These are phyloP conservation scores for Phanerotoma sp. DNA, from an alignment of 2,888 invertebrate genomes.

Conservation along the genomic window DNA sequence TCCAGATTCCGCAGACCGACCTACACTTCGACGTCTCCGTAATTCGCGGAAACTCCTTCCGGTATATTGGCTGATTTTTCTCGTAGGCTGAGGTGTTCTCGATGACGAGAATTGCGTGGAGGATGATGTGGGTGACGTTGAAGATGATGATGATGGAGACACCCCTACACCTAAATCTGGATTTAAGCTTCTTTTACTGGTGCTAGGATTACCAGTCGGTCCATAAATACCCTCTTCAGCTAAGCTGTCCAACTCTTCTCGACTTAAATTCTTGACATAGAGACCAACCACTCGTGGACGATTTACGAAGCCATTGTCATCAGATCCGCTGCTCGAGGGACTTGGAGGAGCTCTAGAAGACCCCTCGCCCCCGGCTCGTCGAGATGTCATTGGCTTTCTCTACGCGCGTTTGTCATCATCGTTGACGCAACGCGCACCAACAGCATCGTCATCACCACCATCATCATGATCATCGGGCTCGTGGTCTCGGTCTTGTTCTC, in stretches of 20 bases:
- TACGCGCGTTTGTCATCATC: neutral
- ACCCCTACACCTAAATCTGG: conserved; percentile 24
- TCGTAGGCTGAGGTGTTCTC: conserved; percentile 44
- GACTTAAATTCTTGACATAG: conserved; percentile 45
- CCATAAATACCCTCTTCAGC: conserved; percentile 45
- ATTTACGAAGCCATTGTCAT: conserved; percentile 52
- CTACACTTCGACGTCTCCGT: conserved; percentile 10
- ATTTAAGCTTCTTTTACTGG: conserved; percentile 39
- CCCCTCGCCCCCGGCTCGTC: conserved; percentile 53
- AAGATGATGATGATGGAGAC: conserved; percentile 11
- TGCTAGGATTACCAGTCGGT: conserved; percentile 41
- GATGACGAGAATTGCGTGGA: conserved; percentile 27
- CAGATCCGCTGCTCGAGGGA: conserved; percentile 53
- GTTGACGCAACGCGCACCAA: conserved; percentile 18
- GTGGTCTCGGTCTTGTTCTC: neutral
- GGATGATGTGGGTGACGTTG: conserved; percentile 12
- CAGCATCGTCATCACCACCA: conserved; percentile 1
- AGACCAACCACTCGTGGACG: conserved; percentile 48
- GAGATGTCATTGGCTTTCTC: conserved; percentile 53
- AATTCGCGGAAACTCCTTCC: conserved; percentile 10
- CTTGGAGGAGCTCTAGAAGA: conserved; percentile 47
- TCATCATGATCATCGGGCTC: neutral
- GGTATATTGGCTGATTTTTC: conserved; percentile 25
- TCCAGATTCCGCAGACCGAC: conserved; percentile 3
- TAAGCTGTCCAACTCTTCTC: conserved; percentile 44